phyloP scores from a whole-genome alignment of 2,888 invertebrate species.

The Meteorus cinctellus region DNA sequence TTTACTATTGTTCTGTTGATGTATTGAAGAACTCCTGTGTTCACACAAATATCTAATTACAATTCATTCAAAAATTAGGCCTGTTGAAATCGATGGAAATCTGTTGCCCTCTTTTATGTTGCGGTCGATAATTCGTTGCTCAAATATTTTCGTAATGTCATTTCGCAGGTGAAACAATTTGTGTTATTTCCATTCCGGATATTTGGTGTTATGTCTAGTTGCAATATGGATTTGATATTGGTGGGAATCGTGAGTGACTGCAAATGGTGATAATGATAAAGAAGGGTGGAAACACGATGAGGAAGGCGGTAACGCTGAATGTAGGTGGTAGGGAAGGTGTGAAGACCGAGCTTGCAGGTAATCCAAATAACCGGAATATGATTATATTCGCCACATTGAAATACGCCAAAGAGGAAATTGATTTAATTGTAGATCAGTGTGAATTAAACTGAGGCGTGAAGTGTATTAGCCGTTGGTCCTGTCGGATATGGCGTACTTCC shows the following conservation, averaged over 20 bases:
- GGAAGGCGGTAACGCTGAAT: slow-evolving; percentile 7
- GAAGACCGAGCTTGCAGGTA: neutral
- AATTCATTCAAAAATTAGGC: neutral
- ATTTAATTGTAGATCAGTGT: slow-evolving; percentile 33
- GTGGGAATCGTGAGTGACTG: neutral
- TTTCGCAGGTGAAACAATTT: neutral
- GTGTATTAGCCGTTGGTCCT: slow-evolving; percentile 60
- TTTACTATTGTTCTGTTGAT: neutral
- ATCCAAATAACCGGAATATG: slow-evolving; percentile 39
- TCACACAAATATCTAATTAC: neutral
- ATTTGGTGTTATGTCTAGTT: slow-evolving; percentile 11
- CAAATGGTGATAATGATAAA: slow-evolving; percentile 23
- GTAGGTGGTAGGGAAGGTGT: neutral
- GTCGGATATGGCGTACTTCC: slow-evolving; percentile 66
- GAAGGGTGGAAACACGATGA: neutral
- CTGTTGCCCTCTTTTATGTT: neutral
- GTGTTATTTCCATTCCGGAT: neutral
- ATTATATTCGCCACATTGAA: slow-evolving; percentile 28
- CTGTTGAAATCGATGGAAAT: neutral
- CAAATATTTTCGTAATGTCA: neutral
- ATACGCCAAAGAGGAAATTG: slow-evolving; percentile 32
- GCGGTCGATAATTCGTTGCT: neutral
- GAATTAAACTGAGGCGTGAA: slow-evolving; percentile 69
- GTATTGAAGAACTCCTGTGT: neutral
- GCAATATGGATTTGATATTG: neutral